Percentiles rank a stretch among this genome's conserved stretches.
These are phyloP conservation scores for Oenanthe oenanthe DNA, from an alignment of 2,113 vertebrate species.

Conservation along the genomic window DNA sequence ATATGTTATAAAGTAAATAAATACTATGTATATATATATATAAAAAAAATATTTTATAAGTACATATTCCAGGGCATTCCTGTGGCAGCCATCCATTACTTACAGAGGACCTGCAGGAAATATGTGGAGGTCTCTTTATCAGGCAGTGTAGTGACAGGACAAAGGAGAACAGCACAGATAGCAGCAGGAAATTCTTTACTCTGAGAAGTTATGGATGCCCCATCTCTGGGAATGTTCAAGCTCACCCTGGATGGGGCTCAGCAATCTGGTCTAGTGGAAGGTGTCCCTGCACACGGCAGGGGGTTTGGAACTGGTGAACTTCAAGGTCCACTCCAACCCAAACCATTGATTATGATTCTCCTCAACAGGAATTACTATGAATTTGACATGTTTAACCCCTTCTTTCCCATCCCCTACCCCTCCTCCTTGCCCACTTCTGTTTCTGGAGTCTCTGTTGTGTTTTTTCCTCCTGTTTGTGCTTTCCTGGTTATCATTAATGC, in stretches of 20 bases:
- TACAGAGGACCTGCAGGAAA: neutral
- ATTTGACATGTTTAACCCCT: neutral
- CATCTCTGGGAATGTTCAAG: neutral
- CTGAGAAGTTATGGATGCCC: rapidly evolving
- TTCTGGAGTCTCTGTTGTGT: neutral
- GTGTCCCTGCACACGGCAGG: neutral
- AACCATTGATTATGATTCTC: neutral
- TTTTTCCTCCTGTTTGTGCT: neutral
- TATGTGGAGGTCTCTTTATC: neutral
- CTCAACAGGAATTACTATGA: neutral
- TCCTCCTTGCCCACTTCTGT: neutral
- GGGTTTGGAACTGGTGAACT: neutral
- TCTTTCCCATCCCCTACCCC: neutral
- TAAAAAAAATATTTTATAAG: neutral
- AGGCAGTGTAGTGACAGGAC: neutral
- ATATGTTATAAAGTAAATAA: neutral
- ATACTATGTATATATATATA: too few species aligned
- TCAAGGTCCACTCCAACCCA: neutral
- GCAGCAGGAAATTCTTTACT: neutral
- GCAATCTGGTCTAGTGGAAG: neutral
- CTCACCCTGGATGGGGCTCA: neutral
- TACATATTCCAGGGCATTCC: neutral
- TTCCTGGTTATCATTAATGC: neutral
- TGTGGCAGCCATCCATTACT: neutral
- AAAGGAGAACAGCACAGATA: rapidly evolving